phyloP scores from a whole-genome alignment of 2,888 invertebrate genomes.

The Athetis lepigone region DNA sequence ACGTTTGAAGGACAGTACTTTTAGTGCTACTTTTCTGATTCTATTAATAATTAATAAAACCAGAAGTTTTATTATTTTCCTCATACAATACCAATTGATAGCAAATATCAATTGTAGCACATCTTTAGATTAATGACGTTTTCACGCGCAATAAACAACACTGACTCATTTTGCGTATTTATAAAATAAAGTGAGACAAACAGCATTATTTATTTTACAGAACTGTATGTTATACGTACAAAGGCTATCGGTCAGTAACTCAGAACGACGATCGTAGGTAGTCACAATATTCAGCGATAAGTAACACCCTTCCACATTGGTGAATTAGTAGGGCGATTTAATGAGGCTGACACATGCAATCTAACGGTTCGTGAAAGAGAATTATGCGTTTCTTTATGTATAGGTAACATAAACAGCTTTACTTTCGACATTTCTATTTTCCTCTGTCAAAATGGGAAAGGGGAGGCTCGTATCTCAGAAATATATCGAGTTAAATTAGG shows the following conservation, averaged over 20 bases:
- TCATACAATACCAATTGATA: slow-evolving; percentile 7
- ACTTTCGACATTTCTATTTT: not conserved
- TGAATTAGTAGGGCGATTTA: slow-evolving; percentile 33
- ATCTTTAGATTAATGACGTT: slow-evolving; percentile 6
- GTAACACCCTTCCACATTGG: slow-evolving; percentile 27
- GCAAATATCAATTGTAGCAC: slow-evolving; percentile 5
- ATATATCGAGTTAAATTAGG: slow-evolving; percentile 19
- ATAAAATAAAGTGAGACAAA: slow-evolving; percentile 31
- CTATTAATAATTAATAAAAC: too few species aligned
- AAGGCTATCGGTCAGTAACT: slow-evolving; percentile 37
- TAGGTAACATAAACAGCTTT: slow-evolving; percentile 1
- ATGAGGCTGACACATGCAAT: slow-evolving; percentile 24
- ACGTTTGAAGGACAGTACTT: too few species aligned
- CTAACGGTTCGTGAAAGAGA: slow-evolving; percentile 23
- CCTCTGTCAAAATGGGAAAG: not conserved
- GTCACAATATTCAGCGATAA: slow-evolving; percentile 33
- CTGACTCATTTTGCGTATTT: slow-evolving; percentile 23
- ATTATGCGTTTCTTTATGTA: not conserved
- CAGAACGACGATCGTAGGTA: slow-evolving; percentile 12
- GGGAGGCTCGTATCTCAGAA: not conserved
- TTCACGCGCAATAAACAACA: slow-evolving; percentile 8
- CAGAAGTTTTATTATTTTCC: slow-evolving; percentile 1
- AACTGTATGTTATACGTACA: slow-evolving; percentile 10
- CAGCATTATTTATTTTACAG: slow-evolving; percentile 2
- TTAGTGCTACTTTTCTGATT: too few species aligned